Evolutionary conservation across 2,888 invertebrate species (phyloP).

Genomic region (Empis stercorea): DNA sequence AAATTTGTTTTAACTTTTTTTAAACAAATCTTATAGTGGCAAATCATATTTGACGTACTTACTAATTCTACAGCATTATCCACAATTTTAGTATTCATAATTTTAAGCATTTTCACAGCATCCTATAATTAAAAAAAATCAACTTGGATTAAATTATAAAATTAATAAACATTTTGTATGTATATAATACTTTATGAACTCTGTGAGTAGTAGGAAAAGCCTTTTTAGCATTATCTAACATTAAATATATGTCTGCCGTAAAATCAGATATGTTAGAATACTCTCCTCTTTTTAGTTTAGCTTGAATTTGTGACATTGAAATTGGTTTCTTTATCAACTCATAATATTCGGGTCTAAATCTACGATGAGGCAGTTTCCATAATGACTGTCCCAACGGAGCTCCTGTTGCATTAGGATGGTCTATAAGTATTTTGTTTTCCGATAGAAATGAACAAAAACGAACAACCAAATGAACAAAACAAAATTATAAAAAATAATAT

Average conservation of each 20-base stretch:
- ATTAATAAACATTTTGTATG: background rate
- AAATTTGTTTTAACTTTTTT: no score
- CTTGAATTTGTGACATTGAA: slow-evolving; percentile 80
- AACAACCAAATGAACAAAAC: slow-evolving; percentile 14
- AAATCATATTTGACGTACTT: no score
- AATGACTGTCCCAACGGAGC: slow-evolving; percentile 81
- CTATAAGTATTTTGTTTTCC: slow-evolving; percentile 17
- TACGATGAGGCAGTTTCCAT: slow-evolving; percentile 79
- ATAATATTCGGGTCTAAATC: slow-evolving; percentile 95
- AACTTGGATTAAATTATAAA: background rate
- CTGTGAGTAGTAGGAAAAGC: slow-evolving; percentile 73
- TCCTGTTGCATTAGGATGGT: slow-evolving; percentile 44
- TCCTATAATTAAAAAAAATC: slow-evolving; percentile 38
- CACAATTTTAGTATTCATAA: slow-evolving; percentile 64
- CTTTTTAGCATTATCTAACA: slow-evolving; percentile 93
- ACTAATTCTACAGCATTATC: slow-evolving; percentile 19
- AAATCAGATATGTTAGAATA: slow-evolving; percentile 80
- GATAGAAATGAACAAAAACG: slow-evolving; percentile 6
- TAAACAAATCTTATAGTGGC: no score
- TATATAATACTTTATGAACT: slow-evolving; percentile 54
- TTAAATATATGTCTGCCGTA: slow-evolving; percentile 85
- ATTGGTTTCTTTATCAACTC: slow-evolving; percentile 93
- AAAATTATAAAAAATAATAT: slow-evolving; percentile 8
- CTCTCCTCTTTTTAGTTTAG: slow-evolving; percentile 65
- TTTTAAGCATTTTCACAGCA: slow-evolving; percentile 70